Percentiles rank a stretch among this genome's conserved stretches.
These are phyloP conservation scores for Gracilinanus agilis DNA, from an alignment of 2,113 vertebrate species.

Conservation along the genomic window DNA sequence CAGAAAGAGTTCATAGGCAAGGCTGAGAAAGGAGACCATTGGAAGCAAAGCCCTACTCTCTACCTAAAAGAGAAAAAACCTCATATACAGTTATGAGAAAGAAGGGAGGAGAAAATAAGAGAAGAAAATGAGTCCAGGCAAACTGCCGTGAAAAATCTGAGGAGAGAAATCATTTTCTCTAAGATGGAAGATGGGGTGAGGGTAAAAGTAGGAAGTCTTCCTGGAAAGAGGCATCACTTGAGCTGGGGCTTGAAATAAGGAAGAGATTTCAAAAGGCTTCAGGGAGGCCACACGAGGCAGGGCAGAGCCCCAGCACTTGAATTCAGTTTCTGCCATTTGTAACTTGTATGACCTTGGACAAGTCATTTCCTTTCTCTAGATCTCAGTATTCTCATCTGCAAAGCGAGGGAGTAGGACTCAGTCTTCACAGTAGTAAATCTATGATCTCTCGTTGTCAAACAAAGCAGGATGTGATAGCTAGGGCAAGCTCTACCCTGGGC, in stretches of 20 bases:
- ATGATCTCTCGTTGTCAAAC: background rate
- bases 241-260: background rate
- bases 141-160: too few species aligned
- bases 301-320: background rate
- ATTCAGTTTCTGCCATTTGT: background rate
- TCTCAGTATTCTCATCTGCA: background rate
- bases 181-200: too few species aligned
- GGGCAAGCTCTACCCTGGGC: background rate
- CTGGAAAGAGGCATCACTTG: background rate
- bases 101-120: too few species aligned
- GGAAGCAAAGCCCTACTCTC: too few species aligned
- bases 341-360: background rate
- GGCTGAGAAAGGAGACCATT: background rate
- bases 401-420: too few species aligned
- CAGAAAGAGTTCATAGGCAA: background rate
- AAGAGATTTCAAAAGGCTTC: background rate
- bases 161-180: too few species aligned
- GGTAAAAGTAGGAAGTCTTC: background rate
- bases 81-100: too few species aligned
- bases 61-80: too few species aligned
- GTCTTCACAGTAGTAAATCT: background rate
- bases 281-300: background rate
- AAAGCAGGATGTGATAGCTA: background rate
- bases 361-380: too few species aligned
- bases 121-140: too few species aligned